Base-by-base conservation (phyloP, 1,140 invertebrate species). In the Dreissena polymorpha region DNA sequence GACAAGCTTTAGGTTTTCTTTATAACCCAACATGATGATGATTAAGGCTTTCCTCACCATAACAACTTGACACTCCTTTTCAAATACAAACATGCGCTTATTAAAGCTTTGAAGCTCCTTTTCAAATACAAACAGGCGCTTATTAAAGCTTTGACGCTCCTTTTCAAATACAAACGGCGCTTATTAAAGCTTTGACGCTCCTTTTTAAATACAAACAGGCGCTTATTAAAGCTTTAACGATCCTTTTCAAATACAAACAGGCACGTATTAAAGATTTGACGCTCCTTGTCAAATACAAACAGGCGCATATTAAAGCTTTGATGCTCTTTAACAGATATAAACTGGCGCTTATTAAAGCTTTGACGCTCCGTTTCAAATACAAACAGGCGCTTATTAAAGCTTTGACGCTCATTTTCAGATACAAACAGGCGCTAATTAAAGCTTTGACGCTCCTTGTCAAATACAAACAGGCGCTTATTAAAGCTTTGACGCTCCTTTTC, bases 61-160 rank as follows among this genome's bases (percentile, higher is more conserved):
- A 5, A 8, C 39, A n/a, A 2, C 3, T 39, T 39, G 39, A 2
- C 39, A 8, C 39, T 60, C 49, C 60, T 16, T 89, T 89, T 23
- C 81, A 94, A 93, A 80, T 97, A 96, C 89, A 93, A 94, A 69
- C 87, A 90, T 10, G 94, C 95, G 86, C 92, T 97, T 16, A 86
- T 94, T 39, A 92, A 93, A 55, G 95, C 96, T 25, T 39, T 39
- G 39, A 2, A 2, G 39, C 39, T 60, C 49, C 60, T 16, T 89
- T 89, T 23, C 81, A 94, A 93, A 80, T 97, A 96, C 89, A 93
- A 94, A 69, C 87, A 90, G 10, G 94, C 95, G 86, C 92, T 97
- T 16, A 86, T 94, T 39, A 92, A 93, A 55, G 95, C 96, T 25
- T 39, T 39, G 39, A 2, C 39, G 39, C 39, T 60, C 49, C 60